Conservation (phyloP, 2,888 invertebrate genomes). For the Harpagoxenus sublaevis region DNA sequence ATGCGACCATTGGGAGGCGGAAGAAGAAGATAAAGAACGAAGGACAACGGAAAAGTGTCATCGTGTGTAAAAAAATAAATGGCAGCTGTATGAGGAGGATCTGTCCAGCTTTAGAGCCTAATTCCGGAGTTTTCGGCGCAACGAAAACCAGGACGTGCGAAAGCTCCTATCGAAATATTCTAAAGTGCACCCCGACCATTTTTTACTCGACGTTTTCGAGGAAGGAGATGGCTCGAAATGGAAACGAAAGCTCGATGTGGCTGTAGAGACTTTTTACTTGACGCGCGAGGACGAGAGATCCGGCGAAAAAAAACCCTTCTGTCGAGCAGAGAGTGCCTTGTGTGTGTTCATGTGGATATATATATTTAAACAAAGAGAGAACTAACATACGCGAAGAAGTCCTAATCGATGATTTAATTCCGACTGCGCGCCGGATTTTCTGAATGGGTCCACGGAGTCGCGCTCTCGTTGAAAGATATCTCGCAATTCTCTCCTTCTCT, state of each 20-base stretch:
- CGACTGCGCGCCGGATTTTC: constrained; percentile 79
- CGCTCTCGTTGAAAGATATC: constrained; percentile 67
- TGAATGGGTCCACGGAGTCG: constrained; percentile 82
- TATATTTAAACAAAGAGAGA: constrained; percentile 76
- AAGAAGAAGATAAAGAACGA: background rate
- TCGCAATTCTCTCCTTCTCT: constrained; percentile 9
- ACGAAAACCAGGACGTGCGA: constrained; percentile 49
- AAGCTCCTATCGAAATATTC: constrained; percentile 69
- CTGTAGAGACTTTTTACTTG: constrained; percentile 37
- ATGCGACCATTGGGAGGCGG: background rate
- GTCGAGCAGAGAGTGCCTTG: constrained; percentile 84
- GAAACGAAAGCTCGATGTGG: constrained; percentile 63
- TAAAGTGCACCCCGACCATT: constrained; percentile 74
- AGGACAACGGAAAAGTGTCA: constrained; percentile 5
- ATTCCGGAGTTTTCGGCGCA: constrained; percentile 53
- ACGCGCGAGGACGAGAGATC: constrained; percentile 61
- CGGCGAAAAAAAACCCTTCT: constrained; percentile 73
- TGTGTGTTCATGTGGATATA: constrained; percentile 84
- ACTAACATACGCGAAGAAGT: constrained; percentile 45
- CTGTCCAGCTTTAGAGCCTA: constrained; percentile 58
- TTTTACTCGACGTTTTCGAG: constrained; percentile 72
- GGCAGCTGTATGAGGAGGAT: constrained; percentile 24
- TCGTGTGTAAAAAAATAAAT: background rate
- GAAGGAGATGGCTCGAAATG: constrained; percentile 61
- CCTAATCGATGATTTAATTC: constrained; percentile 71